Evolutionary conservation across 2,888 invertebrate genomes (phyloP), one percentile per base, ranked within the genome.

Genomic region (Branchipolynoe longqiensis): DNA sequence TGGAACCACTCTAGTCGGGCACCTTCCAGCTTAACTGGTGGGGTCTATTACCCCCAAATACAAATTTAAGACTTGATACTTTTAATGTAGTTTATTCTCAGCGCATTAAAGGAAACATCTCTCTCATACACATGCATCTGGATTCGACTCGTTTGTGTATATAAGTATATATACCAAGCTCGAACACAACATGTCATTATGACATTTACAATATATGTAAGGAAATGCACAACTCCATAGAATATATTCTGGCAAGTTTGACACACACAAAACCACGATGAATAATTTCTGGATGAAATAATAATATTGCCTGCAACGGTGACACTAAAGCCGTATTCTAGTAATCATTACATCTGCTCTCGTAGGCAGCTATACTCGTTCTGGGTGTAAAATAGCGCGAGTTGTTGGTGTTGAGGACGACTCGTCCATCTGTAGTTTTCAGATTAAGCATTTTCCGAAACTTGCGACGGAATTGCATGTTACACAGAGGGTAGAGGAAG

Each of bases 401-500:
- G 33, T 78, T 78, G 22, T 41, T 78, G 2, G 78, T 41, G 28
- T 78, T 78, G 28, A 78, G 12, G n/a, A 28, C 48, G 14, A 41
- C 48, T 4, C 78, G 78, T 0, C 22, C 33, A 33, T 84, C 84
- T n/a, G 8, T 69, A 22, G 36, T 31, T 36, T 56, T 59, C 48
- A 89, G 54, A 48, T 64, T 36, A 14, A 90, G 82, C 93, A 93
- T 93, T 40, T 89, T 90, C 31, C 92, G 86, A 87, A 93, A 93
- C 87, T 93, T 94, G 41, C 93, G 89, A 73, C 94, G 91, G 90
- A 95, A 95, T 87, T 94, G 94, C 22, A 92, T 92, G 90, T 95
- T 95, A 89, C 94, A 95, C 64, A 95, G 90, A 6, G 95, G 94
- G 90, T 95, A 95, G 8, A 95, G 92, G 86, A 94, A 93, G 0